A percentile compares a stretch with the other conserved stretches of the same genome.
Conservation (phyloP, 2,888 invertebrate species). For the Sminthurides aquaticus region DNA sequence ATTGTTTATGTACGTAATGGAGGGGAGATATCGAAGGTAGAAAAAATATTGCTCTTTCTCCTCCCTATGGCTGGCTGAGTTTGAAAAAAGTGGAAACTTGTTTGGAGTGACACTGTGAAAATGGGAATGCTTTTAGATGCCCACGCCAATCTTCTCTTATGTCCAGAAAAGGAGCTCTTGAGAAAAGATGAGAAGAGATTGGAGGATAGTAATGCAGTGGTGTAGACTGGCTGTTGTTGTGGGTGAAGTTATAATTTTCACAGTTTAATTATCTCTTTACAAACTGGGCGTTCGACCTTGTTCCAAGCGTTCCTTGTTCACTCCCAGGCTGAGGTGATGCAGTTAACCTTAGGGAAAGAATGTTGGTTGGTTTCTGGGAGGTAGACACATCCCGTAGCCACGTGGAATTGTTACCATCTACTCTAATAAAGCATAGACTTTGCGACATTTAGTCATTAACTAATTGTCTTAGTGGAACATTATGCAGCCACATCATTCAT, state of each 20-base stretch:
- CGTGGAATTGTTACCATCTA: no score
- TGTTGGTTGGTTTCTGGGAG: no score
- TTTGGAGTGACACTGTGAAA: neutral
- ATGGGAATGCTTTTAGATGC: neutral
- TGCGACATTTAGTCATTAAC: no score
- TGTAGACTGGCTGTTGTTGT: neutral
- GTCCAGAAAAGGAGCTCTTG: neutral
- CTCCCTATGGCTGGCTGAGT: no score
- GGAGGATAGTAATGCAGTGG: neutral
- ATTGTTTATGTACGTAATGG: neutral
- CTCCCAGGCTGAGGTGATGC: neutral
- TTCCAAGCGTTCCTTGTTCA: neutral
- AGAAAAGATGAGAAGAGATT: neutral
- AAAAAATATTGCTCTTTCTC: neutral
- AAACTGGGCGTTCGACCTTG: conserved; percentile 8
- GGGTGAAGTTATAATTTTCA: conserved; percentile 8
- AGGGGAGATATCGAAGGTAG: neutral
- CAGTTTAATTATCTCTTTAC: conserved; percentile 10
- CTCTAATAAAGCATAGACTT: no score
- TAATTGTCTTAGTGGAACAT: no score
- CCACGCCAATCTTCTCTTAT: neutral
- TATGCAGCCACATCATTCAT: no score
- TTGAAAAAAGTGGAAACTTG: neutral
- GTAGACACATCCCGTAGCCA: no score
- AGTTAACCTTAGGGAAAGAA: neutral